These are phyloP conservation scores for Paratrypauchen microcephalus DNA, from an alignment of 2,797 vertebrate genomes.

Conservation along the genomic window DNA sequence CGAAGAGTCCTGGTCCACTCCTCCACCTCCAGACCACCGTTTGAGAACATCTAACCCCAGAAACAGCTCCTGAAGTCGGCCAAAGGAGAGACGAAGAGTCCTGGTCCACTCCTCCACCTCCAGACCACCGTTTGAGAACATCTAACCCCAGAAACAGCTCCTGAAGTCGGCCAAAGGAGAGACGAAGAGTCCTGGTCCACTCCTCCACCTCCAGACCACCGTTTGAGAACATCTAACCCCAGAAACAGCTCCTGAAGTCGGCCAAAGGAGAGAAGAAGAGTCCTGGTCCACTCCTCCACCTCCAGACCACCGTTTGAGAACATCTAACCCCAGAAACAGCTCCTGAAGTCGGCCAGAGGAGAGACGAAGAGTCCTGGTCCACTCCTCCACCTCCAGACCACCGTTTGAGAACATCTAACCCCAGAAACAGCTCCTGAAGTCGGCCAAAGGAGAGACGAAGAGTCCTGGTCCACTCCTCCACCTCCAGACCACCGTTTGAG, in stretches of 20 bases:
- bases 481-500: neutral
- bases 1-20: neutral
- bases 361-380: neutral
- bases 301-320: neutral
- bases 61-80: neutral
- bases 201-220: no score
- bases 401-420: no score
- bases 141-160: neutral
- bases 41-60: no score
- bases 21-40: constrained; percentile 11
- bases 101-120: neutral
- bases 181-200: neutral
- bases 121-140: neutral
- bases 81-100: neutral
- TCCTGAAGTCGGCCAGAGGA: neutral
- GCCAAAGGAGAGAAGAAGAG: neutral
- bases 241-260: neutral
- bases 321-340: neutral
- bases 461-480: neutral
- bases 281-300: neutral
- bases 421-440: neutral
- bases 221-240: no score
- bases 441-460: neutral
- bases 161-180: neutral
- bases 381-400: constrained; percentile 5